A percentile compares a stretch with the other conserved stretches of the same genome.
phyloP scores from a whole-genome alignment of 1,140 invertebrate species.

The Drosophila kanapiae region DNA sequence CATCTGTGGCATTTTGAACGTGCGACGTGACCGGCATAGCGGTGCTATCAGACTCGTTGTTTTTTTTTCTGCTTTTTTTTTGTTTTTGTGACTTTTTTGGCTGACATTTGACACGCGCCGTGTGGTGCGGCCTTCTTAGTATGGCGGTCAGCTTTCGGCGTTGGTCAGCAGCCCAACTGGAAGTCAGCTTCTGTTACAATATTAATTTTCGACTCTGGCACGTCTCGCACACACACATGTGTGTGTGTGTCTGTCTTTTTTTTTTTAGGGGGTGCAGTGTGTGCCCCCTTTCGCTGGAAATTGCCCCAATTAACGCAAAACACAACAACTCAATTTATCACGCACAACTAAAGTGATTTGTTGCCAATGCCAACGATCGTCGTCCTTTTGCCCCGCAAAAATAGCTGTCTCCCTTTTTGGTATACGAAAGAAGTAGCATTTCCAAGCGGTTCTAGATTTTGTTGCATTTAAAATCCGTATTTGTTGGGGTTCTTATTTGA shows the following conservation, averaged over 20 bases:
- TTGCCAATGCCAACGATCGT: slow-evolving; percentile 78
- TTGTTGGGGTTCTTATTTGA: no score
- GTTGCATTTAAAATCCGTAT: not conserved
- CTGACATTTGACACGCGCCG: slow-evolving; percentile 82
- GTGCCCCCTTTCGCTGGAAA: slow-evolving; percentile 60
- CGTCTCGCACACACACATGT: slow-evolving; percentile 31
- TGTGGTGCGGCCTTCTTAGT: slow-evolving; percentile 59
- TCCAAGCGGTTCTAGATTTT: not conserved
- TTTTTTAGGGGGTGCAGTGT: slow-evolving; percentile 3
- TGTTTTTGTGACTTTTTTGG: slow-evolving; percentile 45
- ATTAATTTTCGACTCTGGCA: slow-evolving; percentile 70
- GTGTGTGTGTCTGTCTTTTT: not conserved
- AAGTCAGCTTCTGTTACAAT: slow-evolving; percentile 61
- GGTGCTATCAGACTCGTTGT: slow-evolving; percentile 36
- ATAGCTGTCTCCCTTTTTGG: not conserved
- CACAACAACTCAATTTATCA: slow-evolving; percentile 82
- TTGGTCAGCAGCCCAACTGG: slow-evolving; percentile 28
- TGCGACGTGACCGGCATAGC: slow-evolving; percentile 82
- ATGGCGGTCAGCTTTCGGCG: slow-evolving; percentile 62
- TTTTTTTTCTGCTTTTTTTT: slow-evolving; percentile 12
- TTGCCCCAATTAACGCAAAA: slow-evolving; percentile 83
- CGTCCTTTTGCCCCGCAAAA: not conserved
- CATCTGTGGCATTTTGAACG: slow-evolving; percentile 83
- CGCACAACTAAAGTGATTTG: slow-evolving; percentile 84
- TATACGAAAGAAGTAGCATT: not conserved